A percentile compares a stretch with the other conserved stretches of the same genome.
Evolutionary conservation across 2,888 invertebrate genomes (phyloP).

Genomic region (Macrophya annulata): DNA sequence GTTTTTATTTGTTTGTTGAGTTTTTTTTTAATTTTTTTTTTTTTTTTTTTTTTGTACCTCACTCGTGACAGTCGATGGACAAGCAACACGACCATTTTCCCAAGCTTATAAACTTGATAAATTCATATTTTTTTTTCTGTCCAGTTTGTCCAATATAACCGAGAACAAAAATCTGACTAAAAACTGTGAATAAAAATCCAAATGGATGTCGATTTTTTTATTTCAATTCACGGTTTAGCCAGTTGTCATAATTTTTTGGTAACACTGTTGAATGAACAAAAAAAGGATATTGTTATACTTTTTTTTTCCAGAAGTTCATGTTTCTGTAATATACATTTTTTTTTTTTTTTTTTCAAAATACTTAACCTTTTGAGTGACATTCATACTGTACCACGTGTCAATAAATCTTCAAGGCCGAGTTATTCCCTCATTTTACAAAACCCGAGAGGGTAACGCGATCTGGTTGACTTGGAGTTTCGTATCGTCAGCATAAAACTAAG

Average conservation of each 20-base stretch:
- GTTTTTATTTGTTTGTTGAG: background rate
- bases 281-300: too few species aligned
- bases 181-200: background rate
- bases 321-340: too few species aligned
- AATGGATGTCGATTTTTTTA: background rate
- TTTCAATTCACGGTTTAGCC: background rate
- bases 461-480: constrained; percentile 4
- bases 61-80: background rate
- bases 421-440: background rate
- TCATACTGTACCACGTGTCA: background rate
- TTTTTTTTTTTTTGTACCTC: background rate
- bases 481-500: background rate
- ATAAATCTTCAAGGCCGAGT: background rate
- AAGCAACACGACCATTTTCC: background rate
- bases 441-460: background rate
- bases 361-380: background rate
- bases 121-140: background rate
- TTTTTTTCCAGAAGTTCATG: too few species aligned
- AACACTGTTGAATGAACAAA: too few species aligned
- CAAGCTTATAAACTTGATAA: background rate
- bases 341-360: background rate
- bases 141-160: background rate
- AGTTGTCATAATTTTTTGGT: too few species aligned
- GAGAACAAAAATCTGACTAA: background rate
- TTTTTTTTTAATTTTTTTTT: too few species aligned